phyloP scores from a whole-genome alignment of 2,113 vertebrate genomes.

The Sylvietta virens region DNA sequence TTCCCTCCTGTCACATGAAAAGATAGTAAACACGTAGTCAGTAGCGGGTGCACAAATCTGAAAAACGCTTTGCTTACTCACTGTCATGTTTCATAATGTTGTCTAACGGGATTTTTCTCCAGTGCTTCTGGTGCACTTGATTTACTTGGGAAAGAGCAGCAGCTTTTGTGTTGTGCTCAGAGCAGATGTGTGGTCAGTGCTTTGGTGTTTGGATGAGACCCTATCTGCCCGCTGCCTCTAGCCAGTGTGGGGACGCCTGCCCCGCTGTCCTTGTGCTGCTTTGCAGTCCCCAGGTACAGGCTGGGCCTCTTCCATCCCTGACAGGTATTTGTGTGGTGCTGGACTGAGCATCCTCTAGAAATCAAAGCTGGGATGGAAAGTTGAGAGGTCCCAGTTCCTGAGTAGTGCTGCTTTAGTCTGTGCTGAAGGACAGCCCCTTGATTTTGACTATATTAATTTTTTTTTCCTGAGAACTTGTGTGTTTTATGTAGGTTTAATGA shows the following conservation, averaged over 20 bases:
- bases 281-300: neutral
- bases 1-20: neutral
- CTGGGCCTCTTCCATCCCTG: neutral
- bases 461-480: neutral
- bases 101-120: neutral
- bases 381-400: neutral
- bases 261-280: neutral
- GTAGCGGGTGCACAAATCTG: neutral
- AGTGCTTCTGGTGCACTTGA: neutral
- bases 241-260: neutral
- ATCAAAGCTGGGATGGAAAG: neutral
- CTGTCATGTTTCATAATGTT: neutral
- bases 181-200: neutral
- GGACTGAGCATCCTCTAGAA: neutral
- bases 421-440: neutral
- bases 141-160: neutral
- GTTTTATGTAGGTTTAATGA: fast-evolving
- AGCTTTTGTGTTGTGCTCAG: fast-evolving
- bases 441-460: neutral
- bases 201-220: neutral
- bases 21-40: neutral
- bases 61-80: neutral
- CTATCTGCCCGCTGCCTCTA: neutral
- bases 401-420: neutral
- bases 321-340: fast-evolving